Percentiles rank a stretch among this genome's conserved stretches.
Evolutionary conservation across 92 coral and sea anemone genomes (phyloP).

Genomic region (Epizoanthus rinbou): DNA sequence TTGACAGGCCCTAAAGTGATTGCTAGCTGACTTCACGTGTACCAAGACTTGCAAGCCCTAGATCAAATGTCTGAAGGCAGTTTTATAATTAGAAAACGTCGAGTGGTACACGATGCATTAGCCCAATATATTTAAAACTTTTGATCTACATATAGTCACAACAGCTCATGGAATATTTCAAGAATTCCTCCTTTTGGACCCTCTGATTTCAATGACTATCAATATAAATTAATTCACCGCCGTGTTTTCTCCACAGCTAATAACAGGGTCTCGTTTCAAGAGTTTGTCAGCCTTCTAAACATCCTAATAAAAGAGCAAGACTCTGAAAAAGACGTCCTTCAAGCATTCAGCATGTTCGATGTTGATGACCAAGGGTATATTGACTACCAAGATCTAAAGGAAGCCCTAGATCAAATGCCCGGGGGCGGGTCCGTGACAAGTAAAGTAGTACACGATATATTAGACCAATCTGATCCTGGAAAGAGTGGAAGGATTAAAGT

Average conservation of each 20-base stretch:
- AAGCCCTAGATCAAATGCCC: conserved; percentile 31
- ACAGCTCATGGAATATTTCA: no score
- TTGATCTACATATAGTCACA: no score
- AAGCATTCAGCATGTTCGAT: conserved; percentile 43
- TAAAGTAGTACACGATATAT: conserved; percentile 7
- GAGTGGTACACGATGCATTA: no score
- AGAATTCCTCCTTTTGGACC: no score
- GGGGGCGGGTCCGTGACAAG: conserved; percentile 17
- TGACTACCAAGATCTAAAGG: neutral
- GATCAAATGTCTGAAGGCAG: no score
- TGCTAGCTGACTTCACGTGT: no score
- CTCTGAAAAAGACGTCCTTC: conserved; percentile 21
- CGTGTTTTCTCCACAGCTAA: conserved; percentile 9
- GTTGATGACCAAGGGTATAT: neutral
- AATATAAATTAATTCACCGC: neutral
- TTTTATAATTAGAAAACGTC: no score
- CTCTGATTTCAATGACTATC: no score
- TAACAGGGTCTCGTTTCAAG: conserved; percentile 8
- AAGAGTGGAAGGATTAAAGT: conserved; percentile 18
- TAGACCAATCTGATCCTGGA: conserved; percentile 11
- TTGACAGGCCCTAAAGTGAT: no score
- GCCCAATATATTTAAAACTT: no score
- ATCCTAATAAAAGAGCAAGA: conserved; percentile 18
- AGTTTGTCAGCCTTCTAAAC: conserved; percentile 8
- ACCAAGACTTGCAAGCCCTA: no score